Base-by-base conservation (phyloP, 2,888 invertebrate genomes). In the Cantharis rufa region DNA sequence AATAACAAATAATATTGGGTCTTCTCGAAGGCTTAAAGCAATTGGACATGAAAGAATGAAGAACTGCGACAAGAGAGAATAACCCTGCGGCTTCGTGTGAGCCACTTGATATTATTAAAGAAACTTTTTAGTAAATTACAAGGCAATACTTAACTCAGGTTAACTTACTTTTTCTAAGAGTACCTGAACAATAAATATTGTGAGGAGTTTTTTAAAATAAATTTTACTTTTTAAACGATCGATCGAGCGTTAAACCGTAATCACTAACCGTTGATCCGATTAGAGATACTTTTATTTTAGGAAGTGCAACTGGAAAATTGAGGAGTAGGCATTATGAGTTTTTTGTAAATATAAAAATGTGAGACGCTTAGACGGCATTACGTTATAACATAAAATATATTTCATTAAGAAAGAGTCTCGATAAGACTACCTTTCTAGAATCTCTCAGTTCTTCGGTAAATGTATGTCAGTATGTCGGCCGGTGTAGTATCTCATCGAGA, bases 391-490 rank as follows among this genome's bases (percentile, higher is more conserved):
- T 48, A n/a, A n/a, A n/a, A 48, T 48, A 7, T n/a, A 48, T 48
- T 48, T 48, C 48, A 48, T 48, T 48, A 48, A 48, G 48, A n/a
- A 48, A n/a, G n/a, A 48, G 27, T 63, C 13, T 15, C 27, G 62
- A 62, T 74, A 63, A 72, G 72, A 18, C 70, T 27, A 76, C 78
- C 78, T 78, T 86, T 28, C 76, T 73, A 71, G 11, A 73, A 78
- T 77, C 70, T 72, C 79, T 64, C 78, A 71, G 72, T 70, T 80
- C 79, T 81, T 81, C 69, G 64, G 72, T 70, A 74, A 80, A 84
- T 84, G 84, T 84, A 75, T 84, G 84, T 84, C 80, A 84, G 84
- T 84, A 76, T 84, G 84, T 83, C 84, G 83, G 71, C 79, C 80
- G 78, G 74, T 72, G 80, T 71, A 72, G 74, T 71, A 70, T 77